Evolutionary conservation across 2,113 vertebrate species (phyloP), one percentile per base, ranked within the genome.

Genomic region (Dendropsophus ebraccatus): DNA sequence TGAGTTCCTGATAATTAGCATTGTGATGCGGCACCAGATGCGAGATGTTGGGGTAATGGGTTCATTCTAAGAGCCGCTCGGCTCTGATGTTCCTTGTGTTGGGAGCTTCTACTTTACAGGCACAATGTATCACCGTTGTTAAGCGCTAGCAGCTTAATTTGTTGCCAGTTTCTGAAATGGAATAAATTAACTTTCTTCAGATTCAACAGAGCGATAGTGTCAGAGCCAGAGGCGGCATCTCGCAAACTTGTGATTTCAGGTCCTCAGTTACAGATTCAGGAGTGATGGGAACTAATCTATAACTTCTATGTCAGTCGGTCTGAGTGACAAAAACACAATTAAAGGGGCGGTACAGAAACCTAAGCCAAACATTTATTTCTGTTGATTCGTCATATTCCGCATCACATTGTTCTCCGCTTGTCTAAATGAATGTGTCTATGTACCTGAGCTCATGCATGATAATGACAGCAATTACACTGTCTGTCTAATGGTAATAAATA

Each of bases 151-250:
- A 87, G 85, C 78, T 77, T 87, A 81, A 74, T 81, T 87, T 87
- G 67, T 87, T 87, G 78, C 77, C 85, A 87, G 85, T 81, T 81
- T 81, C 78, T 67, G 47, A 81, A 81, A 81, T 87, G 77, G 85
- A 87, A 87, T 87, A 87, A 81, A 87, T 87, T 87, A 87, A 87
- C 85, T 87, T 87, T 87, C 50, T 81, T 81, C 81, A 87, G 85
- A 87, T 81, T 62, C n/a, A 74, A 74, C 85, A 32, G 69, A 81
- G 78, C 52, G 78, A 87, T 87, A 60, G 78, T 81, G 78, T 81
- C 78, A 74, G 28, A 77, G 37, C 73, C 83, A 78, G 74, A 65
- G 84, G 77, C 77, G 32, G 85, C 54, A 72, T 21, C 77, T 74
- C 19, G 28, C 37, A 62, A 50, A 81, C 85, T 81, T 74, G 85